These are phyloP conservation scores for Pristionchus exspectatus DNA, from an alignment of 2,888 invertebrate genomes.

Conservation along the genomic window DNA sequence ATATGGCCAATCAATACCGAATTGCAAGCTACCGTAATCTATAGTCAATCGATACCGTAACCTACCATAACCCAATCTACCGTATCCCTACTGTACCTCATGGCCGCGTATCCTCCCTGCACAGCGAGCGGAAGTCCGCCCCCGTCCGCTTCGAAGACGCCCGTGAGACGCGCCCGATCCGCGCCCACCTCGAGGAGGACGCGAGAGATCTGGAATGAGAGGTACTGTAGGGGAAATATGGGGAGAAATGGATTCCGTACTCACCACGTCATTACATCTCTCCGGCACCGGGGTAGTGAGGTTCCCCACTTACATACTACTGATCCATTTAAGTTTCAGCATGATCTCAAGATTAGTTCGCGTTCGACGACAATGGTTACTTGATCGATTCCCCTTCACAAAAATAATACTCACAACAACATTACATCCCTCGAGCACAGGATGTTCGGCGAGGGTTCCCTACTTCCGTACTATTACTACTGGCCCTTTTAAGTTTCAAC, in stretches of 20 bases:
- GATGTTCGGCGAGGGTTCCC: no score
- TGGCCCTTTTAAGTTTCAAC: no score
- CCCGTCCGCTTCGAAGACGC: conserved; percentile 50
- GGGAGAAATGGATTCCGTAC: neutral
- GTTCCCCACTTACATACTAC: no score
- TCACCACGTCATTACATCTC: neutral
- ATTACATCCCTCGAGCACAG: neutral
- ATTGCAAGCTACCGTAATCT: no score
- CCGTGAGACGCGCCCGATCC: conserved; percentile 35
- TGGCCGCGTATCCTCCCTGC: conserved; percentile 49
- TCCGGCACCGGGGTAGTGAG: no score
- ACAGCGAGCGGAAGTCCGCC: conserved; percentile 41
- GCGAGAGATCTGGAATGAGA: conserved; percentile 28
- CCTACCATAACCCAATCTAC: neutral
- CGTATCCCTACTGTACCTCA: conserved; percentile 35
- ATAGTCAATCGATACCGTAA: no score
- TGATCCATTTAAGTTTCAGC: no score
- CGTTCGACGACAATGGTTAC: no score
- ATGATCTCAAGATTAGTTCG: no score
- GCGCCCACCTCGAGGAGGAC: conserved; percentile 44
- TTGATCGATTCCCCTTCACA: no score
- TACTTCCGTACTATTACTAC: no score
- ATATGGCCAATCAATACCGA: neutral
- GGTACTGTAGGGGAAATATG: no score
- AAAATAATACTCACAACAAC: neutral